phyloP scores from a whole-genome alignment of 2,888 invertebrate species.

The Sarcophaga variegata region DNA sequence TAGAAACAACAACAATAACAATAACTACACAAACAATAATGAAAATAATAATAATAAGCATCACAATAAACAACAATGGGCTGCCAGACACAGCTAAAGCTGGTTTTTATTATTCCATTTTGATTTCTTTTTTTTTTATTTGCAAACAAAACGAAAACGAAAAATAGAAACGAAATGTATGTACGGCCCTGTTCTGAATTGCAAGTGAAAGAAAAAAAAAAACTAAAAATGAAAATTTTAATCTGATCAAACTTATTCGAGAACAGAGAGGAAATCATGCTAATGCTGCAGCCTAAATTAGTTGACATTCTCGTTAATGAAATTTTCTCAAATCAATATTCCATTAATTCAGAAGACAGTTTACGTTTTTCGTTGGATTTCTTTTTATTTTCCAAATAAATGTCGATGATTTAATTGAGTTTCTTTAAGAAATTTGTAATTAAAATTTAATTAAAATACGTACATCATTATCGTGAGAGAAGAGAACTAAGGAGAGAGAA shows the following conservation, averaged over 20 bases:
- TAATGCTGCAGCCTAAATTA: not conserved
- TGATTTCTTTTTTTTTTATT: not conserved
- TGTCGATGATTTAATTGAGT: not conserved
- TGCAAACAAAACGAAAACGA: not conserved
- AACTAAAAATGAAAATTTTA: not conserved
- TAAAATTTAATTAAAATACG: constrained; percentile 48
- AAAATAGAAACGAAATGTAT: too few relatives aligned
- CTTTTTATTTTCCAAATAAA: not conserved
- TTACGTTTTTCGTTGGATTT: not conserved
- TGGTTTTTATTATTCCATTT: constrained; percentile 3
- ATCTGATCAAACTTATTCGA: too few relatives aligned
- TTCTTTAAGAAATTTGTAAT: constrained; percentile 32
- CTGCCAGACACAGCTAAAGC: constrained; percentile 18
- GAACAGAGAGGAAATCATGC: too few relatives aligned
- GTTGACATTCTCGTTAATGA: not conserved
- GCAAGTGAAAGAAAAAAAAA: not conserved
- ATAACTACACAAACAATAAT: not conserved
- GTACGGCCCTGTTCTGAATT: not conserved
- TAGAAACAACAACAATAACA: not conserved
- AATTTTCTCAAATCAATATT: not conserved
- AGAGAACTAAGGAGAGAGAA: not conserved
- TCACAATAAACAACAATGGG: constrained; percentile 30
- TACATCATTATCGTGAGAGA: not conserved
- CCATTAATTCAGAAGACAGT: not conserved
- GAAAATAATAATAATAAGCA: not conserved